Evolutionary conservation across 2,113 vertebrate genomes (phyloP), one percentile per base, ranked within the genome.

Genomic region (Campylorhamphus procurvoides): DNA sequence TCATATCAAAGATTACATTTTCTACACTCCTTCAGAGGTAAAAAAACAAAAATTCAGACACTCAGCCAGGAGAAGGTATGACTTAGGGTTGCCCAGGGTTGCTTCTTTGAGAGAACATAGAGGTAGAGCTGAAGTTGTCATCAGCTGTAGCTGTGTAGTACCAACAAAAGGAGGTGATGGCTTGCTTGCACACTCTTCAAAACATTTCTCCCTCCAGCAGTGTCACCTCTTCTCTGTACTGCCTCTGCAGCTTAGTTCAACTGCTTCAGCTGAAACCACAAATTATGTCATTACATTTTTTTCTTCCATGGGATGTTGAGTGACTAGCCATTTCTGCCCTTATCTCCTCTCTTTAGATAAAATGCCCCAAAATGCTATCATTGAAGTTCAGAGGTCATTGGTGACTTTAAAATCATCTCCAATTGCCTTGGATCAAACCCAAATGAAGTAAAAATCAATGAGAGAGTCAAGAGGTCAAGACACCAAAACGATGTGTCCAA

Each of bases 361-460:
- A 95, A 80, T 74, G 22, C 24, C 46, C 55, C 33, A 18, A 93
- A 91, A 90, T 96, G 64, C 17, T 63, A 68, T 88, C 37, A 63
- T 29, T 69, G 82, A 89, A 85, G 89, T 87, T 87, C 87, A 88
- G 50, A 55, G 87, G 78, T 91, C 71, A 85, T 3, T 4, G 1
- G 29, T 77, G 82, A 60, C 72, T 85, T 91, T 49, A 62, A 94
- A 91, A 94, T 94, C 50, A 79, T 68, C 85, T 88, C 83, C 39
- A 77, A 68, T 59, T 15, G 2, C 42, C 44, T 90, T 81, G 59
- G 52, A 89, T 84, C 17, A 94, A 90, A 40, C 18, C 27, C 39
- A 94, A 91, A 93, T 83, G 29, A 85, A 91, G 59, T 86, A 82
- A 90, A 87, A 92, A 90, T 85, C 90, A 77, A 37, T 87, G 44